These are phyloP conservation scores for Falco cherrug DNA, from an alignment of 2,797 vertebrate genomes.

Conservation along the genomic window DNA sequence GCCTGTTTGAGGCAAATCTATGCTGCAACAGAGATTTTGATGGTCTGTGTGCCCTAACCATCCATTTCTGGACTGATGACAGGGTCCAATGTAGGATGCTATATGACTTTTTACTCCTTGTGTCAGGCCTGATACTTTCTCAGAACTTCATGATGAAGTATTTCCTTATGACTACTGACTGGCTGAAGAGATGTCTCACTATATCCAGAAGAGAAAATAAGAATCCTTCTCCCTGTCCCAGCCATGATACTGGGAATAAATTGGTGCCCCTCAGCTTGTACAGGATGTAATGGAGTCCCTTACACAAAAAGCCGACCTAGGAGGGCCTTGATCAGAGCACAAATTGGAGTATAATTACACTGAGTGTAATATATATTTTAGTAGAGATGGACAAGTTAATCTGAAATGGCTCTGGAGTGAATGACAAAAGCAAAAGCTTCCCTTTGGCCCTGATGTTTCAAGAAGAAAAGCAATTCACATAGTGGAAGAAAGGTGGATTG, in stretches of 20 bases:
- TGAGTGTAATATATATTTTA: not conserved
- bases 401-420: not conserved
- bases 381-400: not conserved
- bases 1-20: not conserved
- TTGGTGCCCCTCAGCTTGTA: not conserved
- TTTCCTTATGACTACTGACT: not conserved
- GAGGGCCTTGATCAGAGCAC: not conserved
- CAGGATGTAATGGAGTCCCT: not conserved
- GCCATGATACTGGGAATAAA: not conserved
- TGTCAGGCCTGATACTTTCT: not conserved
- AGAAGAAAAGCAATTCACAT: not conserved
- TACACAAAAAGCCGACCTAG: not conserved
- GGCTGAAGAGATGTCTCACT: not conserved
- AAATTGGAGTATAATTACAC: not conserved
- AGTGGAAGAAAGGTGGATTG: not conserved
- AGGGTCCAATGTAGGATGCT: not conserved
- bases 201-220: not conserved
- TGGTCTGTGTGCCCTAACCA: not conserved
- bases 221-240: not conserved
- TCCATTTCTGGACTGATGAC: not conserved
- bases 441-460: not conserved
- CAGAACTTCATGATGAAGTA: not conserved
- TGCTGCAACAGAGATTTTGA: not conserved
- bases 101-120: not conserved
- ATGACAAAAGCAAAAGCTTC: conserved; percentile 4